These are phyloP conservation scores for Condylura cristata DNA, from an alignment of 2,113 vertebrate genomes.

Conservation along the genomic window DNA sequence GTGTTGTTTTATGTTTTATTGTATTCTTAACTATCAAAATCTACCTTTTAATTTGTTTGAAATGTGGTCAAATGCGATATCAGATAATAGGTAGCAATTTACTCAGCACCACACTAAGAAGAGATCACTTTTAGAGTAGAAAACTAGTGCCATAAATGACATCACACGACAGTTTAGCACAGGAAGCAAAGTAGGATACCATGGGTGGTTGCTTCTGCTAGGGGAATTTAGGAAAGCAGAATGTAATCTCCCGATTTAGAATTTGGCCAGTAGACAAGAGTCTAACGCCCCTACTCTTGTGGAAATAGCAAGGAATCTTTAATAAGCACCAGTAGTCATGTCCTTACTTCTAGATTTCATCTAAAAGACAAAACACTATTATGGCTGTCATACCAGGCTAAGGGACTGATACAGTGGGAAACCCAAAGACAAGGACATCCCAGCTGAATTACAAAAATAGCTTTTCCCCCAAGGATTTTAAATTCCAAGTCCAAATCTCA, in stretches of 20 bases:
- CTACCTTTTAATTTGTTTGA: conserved; percentile 57
- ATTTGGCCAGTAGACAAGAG: conserved; percentile 74
- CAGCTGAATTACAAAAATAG: conserved; percentile 61
- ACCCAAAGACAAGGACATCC: conserved; percentile 63
- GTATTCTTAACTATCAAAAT: conserved; percentile 28
- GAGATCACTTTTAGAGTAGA: conserved; percentile 58
- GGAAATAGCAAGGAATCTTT: conserved; percentile 78
- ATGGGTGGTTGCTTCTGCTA: conserved; percentile 62
- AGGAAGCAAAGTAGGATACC: conserved; percentile 69
- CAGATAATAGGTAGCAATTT: conserved; percentile 42
- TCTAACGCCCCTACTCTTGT: conserved; percentile 74
- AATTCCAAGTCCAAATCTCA: conserved; percentile 47
- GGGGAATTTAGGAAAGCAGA: conserved; percentile 75
- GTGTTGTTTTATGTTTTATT: conserved; percentile 40
- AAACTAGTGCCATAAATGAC: conserved; percentile 50
- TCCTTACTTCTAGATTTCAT: conserved; percentile 68
- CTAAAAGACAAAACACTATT: conserved; percentile 57
- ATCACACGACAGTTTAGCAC: conserved; percentile 61
- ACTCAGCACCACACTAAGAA: conserved; percentile 34
- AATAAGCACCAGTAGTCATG: conserved; percentile 72
- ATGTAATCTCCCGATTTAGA: conserved; percentile 77
- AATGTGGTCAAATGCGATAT: conserved; percentile 38
- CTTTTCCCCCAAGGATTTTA: conserved; percentile 40
- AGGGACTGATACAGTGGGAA: conserved; percentile 59
- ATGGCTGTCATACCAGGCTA: neutral